Percentiles rank a stretch among this genome's conserved stretches.
Conservation (phyloP, 2,113 vertebrate species). For the Herpetotheres cachinnans region DNA sequence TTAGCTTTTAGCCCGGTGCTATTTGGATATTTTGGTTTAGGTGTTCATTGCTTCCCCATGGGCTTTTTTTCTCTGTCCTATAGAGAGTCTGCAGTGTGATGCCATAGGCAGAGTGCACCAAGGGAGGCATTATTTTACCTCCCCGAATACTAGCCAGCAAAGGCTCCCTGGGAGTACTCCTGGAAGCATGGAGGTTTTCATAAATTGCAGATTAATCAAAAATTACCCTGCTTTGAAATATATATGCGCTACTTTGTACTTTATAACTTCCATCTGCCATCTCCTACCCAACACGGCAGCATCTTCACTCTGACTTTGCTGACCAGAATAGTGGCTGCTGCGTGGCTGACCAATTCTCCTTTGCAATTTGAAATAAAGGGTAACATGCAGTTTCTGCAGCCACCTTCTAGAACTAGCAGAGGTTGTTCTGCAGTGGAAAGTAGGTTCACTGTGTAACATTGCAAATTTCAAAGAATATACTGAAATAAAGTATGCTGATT, state of each 20-base stretch:
- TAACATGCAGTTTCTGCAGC: not conserved
- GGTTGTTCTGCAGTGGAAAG: not conserved
- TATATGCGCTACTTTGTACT: not conserved
- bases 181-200: not conserved
- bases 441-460: not conserved
- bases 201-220: not conserved
- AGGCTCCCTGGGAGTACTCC: not conserved
- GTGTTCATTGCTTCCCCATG: not conserved
- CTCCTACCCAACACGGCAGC: not conserved
- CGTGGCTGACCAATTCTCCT: not conserved
- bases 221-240: not conserved
- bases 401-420: not conserved
- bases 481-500: not conserved
- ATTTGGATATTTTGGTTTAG: not conserved
- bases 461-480: not conserved
- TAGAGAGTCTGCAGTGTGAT: not conserved
- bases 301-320: not conserved
- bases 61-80: not conserved
- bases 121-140: not conserved
- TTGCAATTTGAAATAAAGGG: not conserved
- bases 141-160: not conserved
- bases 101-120: not conserved
- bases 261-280: not conserved
- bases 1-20: not conserved
- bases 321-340: not conserved